Evolutionary conservation across 2,113 vertebrate species (phyloP).

Genomic region (Garra rufa): DNA sequence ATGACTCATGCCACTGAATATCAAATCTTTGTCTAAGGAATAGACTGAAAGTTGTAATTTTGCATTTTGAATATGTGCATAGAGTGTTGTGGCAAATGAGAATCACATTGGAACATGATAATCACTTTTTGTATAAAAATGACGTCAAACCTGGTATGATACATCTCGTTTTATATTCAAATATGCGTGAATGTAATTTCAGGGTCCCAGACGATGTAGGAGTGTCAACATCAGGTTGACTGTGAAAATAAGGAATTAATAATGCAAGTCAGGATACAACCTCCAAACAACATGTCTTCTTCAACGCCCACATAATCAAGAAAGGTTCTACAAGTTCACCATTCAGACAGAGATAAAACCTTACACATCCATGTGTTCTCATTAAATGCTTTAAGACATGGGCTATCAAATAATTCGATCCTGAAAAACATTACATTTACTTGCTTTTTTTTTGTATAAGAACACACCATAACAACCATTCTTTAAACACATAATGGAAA

Average conservation of each 20-base stretch:
- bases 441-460: not conserved
- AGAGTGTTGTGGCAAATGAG: not conserved
- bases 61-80: not conserved
- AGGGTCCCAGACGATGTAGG: not conserved
- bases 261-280: slow-evolving; percentile 36
- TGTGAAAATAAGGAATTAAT: slow-evolving; percentile 50
- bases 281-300: slow-evolving; percentile 22
- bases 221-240: slow-evolving; percentile 32
- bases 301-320: not conserved
- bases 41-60: not conserved
- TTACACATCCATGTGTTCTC: not conserved
- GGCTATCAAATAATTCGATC: not conserved
- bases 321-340: not conserved
- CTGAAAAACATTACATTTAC: not conserved
- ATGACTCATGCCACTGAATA: not conserved
- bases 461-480: not conserved
- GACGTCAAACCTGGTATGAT: not conserved
- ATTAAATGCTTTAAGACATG: not conserved
- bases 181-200: not conserved
- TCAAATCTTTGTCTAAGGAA: not conserved
- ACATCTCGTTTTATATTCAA: not conserved
- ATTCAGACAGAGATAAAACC: not conserved
- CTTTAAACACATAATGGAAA: slow-evolving; percentile 12
- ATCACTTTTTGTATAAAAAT: not conserved
- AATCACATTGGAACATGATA: not conserved